Percentiles rank a stretch among this genome's conserved stretches.
Conservation (phyloP, 2,113 vertebrate species). For the Tautogolabrus adspersus region DNA sequence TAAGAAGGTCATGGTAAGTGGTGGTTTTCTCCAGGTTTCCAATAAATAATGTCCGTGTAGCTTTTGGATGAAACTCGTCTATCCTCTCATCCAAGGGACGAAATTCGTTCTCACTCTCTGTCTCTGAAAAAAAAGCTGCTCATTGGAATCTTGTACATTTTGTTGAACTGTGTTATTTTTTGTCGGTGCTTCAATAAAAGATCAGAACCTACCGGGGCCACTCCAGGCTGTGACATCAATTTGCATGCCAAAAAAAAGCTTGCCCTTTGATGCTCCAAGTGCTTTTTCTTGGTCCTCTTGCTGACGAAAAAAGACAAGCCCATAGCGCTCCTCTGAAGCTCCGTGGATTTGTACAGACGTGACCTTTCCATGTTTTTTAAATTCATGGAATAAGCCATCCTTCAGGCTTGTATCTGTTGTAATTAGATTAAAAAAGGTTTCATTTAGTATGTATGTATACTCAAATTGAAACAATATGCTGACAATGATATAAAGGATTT, state of each 20-base stretch:
- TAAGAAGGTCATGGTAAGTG: conserved; percentile 95
- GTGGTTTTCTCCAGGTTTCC: conserved; percentile 99
- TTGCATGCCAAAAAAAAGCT: conserved; percentile 99
- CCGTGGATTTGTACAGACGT: conserved; percentile 99
- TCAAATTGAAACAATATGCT: neutral
- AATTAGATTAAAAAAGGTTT: conserved; percentile 23
- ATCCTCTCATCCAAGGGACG: conserved; percentile 97
- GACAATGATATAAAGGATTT: neutral
- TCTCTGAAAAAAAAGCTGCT: conserved; percentile 84
- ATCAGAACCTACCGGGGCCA: conserved; percentile 89
- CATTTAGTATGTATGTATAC: neutral
- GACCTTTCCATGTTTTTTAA: conserved; percentile 99
- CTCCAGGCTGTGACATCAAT: conserved; percentile 98
- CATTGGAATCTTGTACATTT: conserved; percentile 10
- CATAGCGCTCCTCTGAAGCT: conserved; percentile 95
- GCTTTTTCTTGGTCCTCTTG: conserved; percentile 99
- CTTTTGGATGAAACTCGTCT: conserved; percentile 99
- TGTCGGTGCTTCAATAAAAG: neutral
- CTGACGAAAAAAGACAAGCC: conserved; percentile 98
- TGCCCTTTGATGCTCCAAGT: conserved; percentile 94
- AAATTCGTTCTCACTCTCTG: conserved; percentile 98
- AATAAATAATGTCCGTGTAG: conserved; percentile 97
- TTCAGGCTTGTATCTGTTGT: conserved; percentile 96
- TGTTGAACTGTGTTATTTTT: neutral
- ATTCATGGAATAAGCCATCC: conserved; percentile 99